Base-by-base conservation (phyloP, 2,797 vertebrate genomes). In the Varecia variegata region DNA sequence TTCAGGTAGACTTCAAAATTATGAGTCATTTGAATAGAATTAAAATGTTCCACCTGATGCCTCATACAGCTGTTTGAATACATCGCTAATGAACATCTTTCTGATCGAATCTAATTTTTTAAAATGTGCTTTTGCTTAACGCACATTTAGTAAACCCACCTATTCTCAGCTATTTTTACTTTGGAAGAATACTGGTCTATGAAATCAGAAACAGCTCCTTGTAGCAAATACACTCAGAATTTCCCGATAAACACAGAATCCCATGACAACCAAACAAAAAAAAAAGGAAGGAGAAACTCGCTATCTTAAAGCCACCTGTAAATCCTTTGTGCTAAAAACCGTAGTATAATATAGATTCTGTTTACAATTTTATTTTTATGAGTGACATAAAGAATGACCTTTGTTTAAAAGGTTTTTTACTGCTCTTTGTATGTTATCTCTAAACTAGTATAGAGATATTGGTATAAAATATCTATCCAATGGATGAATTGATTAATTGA, bases 191-290 rank as follows among this genome's bases (percentile, higher is more conserved):
- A 81, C 5, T 40, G 74, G 62, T n/a, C 76, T 62, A 77, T 80
- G 82, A 80, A 88, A 82, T 84, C 47, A 87, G 71, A 96, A 87
- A 82, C 65, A 43, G 35, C 45, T 89, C 45, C 74, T 95, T 43
- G 62, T 40, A 93, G 88, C 70, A 87, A 76, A 94, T 76, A 82
- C 74, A 70, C 85, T 96, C 27, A 45, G 90, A 95, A 96, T 88
- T 93, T 95, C 92, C 90, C 65, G 52, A 35, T 50, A 92, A 94
- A 90, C 81, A 95, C 56, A 56, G 40, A 93, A 67, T 96, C 54
- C 90, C 91, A 91, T 93, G 89, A 91, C 93, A 95, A 96, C 95
- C 58, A 98, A 97, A 96, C 93, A 96, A 67, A 96, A 38, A 85
- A 32, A 77, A 83, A 71, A 91, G 32, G 68, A 88, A 88, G 60